Conservation (phyloP, 2,113 vertebrate genomes). For the Pogonocichla stellata region DNA sequence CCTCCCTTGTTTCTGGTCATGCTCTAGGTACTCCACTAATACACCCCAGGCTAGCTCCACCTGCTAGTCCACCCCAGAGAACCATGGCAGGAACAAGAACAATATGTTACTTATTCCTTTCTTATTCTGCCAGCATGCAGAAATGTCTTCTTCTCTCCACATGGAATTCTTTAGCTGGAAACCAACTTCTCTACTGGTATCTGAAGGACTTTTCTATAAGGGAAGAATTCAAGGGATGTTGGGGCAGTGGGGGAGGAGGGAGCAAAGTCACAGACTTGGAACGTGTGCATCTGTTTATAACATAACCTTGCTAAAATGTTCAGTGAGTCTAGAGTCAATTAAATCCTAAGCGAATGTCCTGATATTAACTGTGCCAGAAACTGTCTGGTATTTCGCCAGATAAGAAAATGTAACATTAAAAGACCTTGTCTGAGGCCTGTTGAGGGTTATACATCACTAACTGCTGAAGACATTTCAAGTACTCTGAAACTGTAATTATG, state of each 20-base stretch:
- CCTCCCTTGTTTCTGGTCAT: background rate
- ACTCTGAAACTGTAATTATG: slow-evolving; percentile 22
- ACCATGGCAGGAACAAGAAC: background rate
- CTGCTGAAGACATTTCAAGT: slow-evolving; percentile 34
- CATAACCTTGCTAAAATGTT: slow-evolving; percentile 59
- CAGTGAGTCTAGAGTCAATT: slow-evolving; percentile 44
- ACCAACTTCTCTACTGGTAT: background rate
- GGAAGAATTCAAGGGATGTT: slow-evolving; percentile 25
- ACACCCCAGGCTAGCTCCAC: background rate
- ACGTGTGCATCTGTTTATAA: slow-evolving; percentile 49
- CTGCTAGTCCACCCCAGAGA: background rate
- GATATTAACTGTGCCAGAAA: slow-evolving; percentile 52
- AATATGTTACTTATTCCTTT: background rate
- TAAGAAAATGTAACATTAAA: slow-evolving; percentile 47
- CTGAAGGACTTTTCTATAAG: slow-evolving; percentile 22
- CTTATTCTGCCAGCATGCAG: background rate
- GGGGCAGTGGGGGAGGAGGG: background rate
- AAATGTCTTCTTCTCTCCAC: background rate
- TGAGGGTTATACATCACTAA: slow-evolving; percentile 42
- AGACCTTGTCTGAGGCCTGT: slow-evolving; percentile 51
- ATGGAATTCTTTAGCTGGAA: background rate
- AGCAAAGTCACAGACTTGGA: slow-evolving; percentile 44
- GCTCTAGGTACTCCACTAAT: background rate
- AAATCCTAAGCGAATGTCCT: slow-evolving; percentile 54
- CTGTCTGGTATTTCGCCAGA: slow-evolving; percentile 60